A percentile compares a stretch with the other conserved stretches of the same genome.
Evolutionary conservation across 2,113 vertebrate species (phyloP).

Genomic region (Trichechus manatus): DNA sequence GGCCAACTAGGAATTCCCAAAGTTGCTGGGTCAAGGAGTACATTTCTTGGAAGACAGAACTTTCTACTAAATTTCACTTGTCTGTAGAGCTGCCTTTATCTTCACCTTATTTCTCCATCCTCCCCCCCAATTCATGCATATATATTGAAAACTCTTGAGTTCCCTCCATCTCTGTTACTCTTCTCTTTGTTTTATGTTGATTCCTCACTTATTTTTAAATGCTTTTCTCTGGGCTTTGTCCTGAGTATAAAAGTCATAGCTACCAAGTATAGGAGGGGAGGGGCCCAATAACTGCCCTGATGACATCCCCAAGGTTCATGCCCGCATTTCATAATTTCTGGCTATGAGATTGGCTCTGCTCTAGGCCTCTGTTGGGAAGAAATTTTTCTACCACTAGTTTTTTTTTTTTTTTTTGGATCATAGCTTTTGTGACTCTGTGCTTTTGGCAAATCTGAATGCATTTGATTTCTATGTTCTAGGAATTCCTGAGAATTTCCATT

Average conservation of each 20-base stretch:
- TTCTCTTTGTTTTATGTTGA: not conserved
- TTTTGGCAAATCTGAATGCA: not conserved
- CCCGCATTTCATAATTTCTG: not conserved
- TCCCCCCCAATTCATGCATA: fast-evolving
- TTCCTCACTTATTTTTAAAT: not conserved
- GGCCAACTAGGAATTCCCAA: not conserved
- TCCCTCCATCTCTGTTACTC: not conserved
- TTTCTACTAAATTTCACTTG: not conserved
- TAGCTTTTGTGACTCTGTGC: not conserved
- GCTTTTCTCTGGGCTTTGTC: not conserved
- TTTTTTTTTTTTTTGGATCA: not conserved
- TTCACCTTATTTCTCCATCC: not conserved
- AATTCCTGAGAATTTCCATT: not conserved
- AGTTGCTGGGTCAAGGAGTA: not conserved
- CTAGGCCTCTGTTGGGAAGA: not conserved
- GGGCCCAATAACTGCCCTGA: too few species aligned
- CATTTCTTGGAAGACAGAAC: not conserved
- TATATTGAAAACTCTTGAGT: not conserved
- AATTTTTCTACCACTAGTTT: not conserved
- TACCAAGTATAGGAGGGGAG: not conserved
- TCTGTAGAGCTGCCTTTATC: fast-evolving
- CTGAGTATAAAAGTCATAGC: not conserved
- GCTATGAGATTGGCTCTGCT: not conserved
- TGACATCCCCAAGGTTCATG: not conserved
- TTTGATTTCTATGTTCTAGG: not conserved